These are phyloP conservation scores for Thalassoma bifasciatum DNA, from an alignment of 2,113 vertebrate species.

Conservation along the genomic window DNA sequence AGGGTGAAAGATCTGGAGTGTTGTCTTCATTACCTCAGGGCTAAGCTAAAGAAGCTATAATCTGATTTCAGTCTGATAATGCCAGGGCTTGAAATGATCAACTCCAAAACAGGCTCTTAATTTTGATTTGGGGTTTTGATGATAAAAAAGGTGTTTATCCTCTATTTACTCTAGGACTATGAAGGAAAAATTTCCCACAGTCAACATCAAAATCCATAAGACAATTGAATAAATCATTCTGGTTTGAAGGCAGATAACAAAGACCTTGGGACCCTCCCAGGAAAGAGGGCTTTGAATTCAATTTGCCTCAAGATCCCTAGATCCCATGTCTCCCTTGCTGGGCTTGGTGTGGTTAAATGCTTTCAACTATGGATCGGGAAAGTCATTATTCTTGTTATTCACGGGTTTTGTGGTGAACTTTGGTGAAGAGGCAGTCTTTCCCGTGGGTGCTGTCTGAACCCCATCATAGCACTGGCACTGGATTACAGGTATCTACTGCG, in stretches of 20 bases:
- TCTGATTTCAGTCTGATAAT: not conserved
- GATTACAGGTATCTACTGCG: conserved; percentile 38
- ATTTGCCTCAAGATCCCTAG: conserved; percentile 46
- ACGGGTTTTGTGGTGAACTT: conserved; percentile 42
- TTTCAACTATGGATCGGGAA: conserved; percentile 27
- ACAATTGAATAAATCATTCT: conserved; percentile 63
- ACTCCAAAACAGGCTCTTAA: conserved; percentile 37
- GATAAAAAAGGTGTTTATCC: conserved; percentile 52
- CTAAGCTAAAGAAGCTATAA: conserved; percentile 27
- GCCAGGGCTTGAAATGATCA: conserved; percentile 32
- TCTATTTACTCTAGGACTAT: conserved; percentile 33
- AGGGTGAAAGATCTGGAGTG: conserved; percentile 1
- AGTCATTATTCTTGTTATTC: conserved; percentile 57
- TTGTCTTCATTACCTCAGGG: conserved; percentile 27
- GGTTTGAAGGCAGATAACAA: conserved; percentile 68
- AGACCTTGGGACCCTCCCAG: conserved; percentile 40
- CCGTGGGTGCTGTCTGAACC: conserved; percentile 9
- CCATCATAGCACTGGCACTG: conserved; percentile 25
- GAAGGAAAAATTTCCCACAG: conserved; percentile 43
- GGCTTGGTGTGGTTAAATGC: conserved; percentile 15
- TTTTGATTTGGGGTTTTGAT: conserved; percentile 42
- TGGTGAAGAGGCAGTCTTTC: not conserved
- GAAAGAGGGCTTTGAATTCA: conserved; percentile 42
- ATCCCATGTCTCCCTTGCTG: conserved; percentile 25
- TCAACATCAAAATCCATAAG: conserved; percentile 65